Evolutionary conservation across 2,888 invertebrate species (phyloP).

Genomic region (Subacronicta megacephala): DNA sequence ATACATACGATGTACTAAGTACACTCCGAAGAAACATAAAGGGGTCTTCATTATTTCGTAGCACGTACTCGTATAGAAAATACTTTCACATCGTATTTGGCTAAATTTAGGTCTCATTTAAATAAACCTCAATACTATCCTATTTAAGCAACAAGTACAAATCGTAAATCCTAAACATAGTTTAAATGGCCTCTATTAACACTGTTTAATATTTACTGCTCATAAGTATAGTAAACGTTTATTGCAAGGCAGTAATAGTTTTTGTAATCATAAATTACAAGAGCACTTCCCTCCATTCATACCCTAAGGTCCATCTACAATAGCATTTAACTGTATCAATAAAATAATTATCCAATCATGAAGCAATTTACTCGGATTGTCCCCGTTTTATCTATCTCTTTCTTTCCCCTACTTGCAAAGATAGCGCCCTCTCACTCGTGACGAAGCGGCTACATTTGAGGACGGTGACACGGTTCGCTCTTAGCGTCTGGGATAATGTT

Average conservation of each 20-base stretch:
- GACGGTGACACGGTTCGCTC: conserved; percentile 75
- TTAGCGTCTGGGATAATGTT: conserved; percentile 68
- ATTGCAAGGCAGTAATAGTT: conserved; percentile 35
- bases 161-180: conserved; percentile 13
- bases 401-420: conserved; percentile 40
- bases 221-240: conserved; percentile 23
- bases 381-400: conserved; percentile 64
- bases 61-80: neutral
- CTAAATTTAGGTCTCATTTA: conserved; percentile 17
- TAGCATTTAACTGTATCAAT: conserved; percentile 85
- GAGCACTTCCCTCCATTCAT: conserved; percentile 63
- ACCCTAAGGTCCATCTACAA: conserved; percentile 71
- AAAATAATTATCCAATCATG: conserved; percentile 89
- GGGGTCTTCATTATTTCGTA: neutral
- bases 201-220: conserved; percentile 32
- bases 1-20: too few relatives aligned
- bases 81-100: conserved; percentile 3
- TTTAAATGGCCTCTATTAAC: conserved; percentile 20
- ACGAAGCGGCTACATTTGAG: conserved; percentile 71
- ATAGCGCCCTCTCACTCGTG: conserved; percentile 62
- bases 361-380: conserved; percentile 84
- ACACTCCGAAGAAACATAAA: too few relatives aligned
- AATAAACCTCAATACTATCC: conserved; percentile 7
- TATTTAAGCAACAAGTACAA: neutral
- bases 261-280: conserved; percentile 61